Evolutionary conservation across 2,797 vertebrate species (phyloP).

Genomic region (Stomatorhinus walkeri): DNA sequence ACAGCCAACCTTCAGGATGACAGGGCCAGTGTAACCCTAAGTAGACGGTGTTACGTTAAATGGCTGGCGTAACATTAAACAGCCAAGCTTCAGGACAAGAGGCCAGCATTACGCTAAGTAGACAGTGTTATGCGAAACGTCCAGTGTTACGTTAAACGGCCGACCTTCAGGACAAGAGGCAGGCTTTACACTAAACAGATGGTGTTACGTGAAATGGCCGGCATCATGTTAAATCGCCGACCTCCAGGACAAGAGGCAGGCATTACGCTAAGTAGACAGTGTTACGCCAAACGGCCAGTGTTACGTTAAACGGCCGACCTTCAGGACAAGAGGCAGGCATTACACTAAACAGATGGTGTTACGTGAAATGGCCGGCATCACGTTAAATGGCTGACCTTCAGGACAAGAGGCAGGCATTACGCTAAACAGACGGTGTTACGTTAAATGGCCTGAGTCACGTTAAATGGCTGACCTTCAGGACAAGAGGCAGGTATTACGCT

Average conservation of each 20-base stretch:
- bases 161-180: background rate
- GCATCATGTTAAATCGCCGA: background rate
- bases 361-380: background rate
- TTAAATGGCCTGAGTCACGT: too few relatives aligned
- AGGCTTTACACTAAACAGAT: background rate
- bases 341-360: background rate
- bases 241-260: background rate
- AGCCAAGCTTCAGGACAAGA: background rate
- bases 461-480: background rate
- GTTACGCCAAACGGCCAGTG: too few relatives aligned
- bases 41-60: background rate
- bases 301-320: background rate
- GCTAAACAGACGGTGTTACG: too few relatives aligned
- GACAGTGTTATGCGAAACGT: background rate
- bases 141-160: background rate
- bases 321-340: background rate
- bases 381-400: background rate
- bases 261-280: background rate
- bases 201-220: too few relatives aligned
- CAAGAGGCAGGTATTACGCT: background rate
- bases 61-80: background rate
- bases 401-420: background rate
- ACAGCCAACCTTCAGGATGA: background rate
- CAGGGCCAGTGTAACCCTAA: too few relatives aligned
- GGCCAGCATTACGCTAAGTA: background rate